Base-by-base conservation (phyloP, 1,140 invertebrate genomes). In the Brachionus rubens region DNA sequence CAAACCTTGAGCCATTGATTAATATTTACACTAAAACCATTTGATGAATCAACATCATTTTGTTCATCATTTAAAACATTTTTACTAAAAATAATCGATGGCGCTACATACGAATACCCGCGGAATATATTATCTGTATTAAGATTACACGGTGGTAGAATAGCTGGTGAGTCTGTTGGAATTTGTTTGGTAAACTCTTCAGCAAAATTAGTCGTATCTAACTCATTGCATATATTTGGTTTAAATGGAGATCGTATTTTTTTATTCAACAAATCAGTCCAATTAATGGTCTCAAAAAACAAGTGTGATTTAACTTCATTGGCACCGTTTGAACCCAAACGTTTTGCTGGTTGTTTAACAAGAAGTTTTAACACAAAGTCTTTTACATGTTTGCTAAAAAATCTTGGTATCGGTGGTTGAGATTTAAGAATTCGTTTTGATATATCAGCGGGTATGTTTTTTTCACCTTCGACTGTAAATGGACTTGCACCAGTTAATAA, bases 51-150 rank as follows among this genome's bases (percentile, higher is more conserved):
- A 36, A 5, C 26, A 70, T 59, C 78, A 48, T 84, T 30, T 91
- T 87, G 79, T 91, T 89, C 30, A 78, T 90, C 88, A 68, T 89
- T 91, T 77, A 93, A 89, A 10, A 90, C 88, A 81, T 94, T 94
- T 79, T 92, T 90, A 52, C 90, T 90, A 82, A 94, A 93, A 52
- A 94, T 83, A 68, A 95, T 89, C 77, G 93, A 94, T 1, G 95
- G 95, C 0, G 95, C 91, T 28, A 98, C 91, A 85, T 93, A 98
- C 0, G 94, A 96, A 82, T 97, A 98, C 36, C 93, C 92, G 90
- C 90, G 82, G 30, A 83, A 81, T 21, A 52, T 82, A 82, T 78
- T 79, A 70, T 75, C 79, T 79, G 79, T 89, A 95, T 88, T 82
- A 4, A n/a, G 91, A 92, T 78, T 93, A 91, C 78, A 89, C 90